phyloP scores from a whole-genome alignment of 2,797 vertebrate genomes.

The Dendrocincla tyrannina region DNA sequence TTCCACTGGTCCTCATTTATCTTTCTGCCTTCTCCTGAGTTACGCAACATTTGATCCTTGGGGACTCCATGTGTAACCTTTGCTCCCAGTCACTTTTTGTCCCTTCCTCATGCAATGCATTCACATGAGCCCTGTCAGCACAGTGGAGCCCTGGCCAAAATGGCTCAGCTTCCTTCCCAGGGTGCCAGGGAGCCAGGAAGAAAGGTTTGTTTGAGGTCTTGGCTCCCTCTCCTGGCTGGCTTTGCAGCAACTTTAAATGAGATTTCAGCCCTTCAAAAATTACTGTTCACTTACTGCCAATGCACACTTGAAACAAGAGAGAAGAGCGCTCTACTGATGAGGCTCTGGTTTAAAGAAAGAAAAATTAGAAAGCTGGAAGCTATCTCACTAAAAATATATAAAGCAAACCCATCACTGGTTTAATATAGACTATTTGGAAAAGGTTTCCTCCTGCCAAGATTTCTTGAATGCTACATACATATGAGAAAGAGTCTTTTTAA shows the following conservation, averaged over 20 bases:
- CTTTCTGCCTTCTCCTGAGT: background rate
- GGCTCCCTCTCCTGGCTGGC: conserved; percentile 75
- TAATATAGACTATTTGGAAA: background rate
- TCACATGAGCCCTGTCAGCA: background rate
- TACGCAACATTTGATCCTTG: background rate
- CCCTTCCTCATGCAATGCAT: background rate
- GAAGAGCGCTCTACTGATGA: background rate
- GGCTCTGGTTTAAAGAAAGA: background rate
- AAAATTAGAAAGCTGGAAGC: background rate
- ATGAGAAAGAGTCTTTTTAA: background rate
- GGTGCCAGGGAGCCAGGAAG: background rate
- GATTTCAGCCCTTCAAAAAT: conserved; percentile 13
- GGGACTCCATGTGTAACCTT: background rate
- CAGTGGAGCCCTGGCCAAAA: background rate
- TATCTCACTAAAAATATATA: background rate
- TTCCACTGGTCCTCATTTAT: background rate
- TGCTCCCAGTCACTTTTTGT: background rate
- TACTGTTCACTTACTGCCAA: background rate
- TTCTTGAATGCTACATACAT: background rate
- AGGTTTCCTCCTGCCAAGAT: background rate
- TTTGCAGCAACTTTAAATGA: conserved; percentile 27
- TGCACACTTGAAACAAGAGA: background rate
- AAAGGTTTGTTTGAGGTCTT: conserved; percentile 55
- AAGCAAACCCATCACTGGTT: background rate
- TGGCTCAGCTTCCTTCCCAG: conserved; percentile 63